Conservation (phyloP, 2,888 invertebrate genomes). For the Spodoptera picta region DNA sequence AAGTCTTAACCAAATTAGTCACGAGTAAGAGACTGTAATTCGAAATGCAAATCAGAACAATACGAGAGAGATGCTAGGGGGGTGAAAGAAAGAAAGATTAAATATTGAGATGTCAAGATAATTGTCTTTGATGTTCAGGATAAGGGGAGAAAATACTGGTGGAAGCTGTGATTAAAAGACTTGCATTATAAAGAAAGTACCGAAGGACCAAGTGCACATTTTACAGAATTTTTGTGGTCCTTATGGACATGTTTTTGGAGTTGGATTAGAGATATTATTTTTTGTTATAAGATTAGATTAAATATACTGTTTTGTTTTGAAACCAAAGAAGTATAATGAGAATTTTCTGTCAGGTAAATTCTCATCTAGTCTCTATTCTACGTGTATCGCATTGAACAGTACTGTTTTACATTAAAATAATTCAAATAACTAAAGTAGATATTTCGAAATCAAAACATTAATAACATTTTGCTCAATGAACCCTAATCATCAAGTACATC, state of each 20-base stretch:
- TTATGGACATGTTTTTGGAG: slow-evolving; percentile 1
- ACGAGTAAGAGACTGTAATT: slow-evolving; percentile 47
- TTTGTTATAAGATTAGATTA: too few species aligned
- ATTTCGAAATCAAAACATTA: too few species aligned
- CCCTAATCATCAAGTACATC: too few species aligned
- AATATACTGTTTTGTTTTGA: too few species aligned
- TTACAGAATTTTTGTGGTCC: neutral
- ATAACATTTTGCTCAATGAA: too few species aligned
- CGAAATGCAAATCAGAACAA: slow-evolving; percentile 49
- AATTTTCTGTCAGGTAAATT: too few species aligned
- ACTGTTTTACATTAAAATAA: too few species aligned
- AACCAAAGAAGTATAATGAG: too few species aligned
- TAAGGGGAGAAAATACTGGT: slow-evolving; percentile 17
- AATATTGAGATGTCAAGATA: slow-evolving; percentile 37
- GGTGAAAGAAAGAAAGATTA: slow-evolving; percentile 36
- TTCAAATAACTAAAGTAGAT: too few species aligned
- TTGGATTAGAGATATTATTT: too few species aligned
- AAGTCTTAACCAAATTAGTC: slow-evolving; percentile 44
- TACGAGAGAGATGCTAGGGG: slow-evolving; percentile 4
- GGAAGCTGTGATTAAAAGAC: slow-evolving; percentile 28
- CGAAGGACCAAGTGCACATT: slow-evolving; percentile 16
- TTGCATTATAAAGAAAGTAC: slow-evolving; percentile 2
- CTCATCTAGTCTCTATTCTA: too few species aligned
- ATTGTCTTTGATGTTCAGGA: slow-evolving; percentile 48
- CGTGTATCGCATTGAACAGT: too few species aligned